Evolutionary conservation across 2,888 invertebrate genomes (phyloP), one percentile per base, ranked within the genome.

Genomic region (Limnephilus marmoratus): DNA sequence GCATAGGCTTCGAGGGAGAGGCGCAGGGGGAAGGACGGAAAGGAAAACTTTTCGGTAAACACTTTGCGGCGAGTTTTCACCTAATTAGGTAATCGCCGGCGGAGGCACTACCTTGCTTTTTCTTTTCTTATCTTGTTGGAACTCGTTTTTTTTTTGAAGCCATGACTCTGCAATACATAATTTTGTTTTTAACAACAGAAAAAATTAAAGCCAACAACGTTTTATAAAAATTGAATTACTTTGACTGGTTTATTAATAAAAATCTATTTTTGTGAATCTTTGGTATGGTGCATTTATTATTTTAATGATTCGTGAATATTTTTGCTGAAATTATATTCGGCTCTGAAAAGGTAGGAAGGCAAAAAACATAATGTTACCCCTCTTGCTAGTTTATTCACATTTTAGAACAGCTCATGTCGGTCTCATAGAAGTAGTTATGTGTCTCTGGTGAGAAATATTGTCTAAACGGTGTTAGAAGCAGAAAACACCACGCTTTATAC

Each of bases 31-130:
- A n/a, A 18, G 85, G 85, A 13, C n/a, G 41, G 86, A 45, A n/a
- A 49, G 86, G 85, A 83, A 68, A 90, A 93, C 90, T 92, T 93
- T 93, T 92, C 91, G 93, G 93, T 93, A 93, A 93, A 93, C 93
- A 93, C 91, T 93, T 93, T 93, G 92, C 92, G 93, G 93, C 90
- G 92, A 93, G 93, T 93, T 93, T 93, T 93, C 93, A 93, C 93
- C 93, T 93, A 93, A 93, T 93, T 93, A 93, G 93, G 93, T 91
- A 93, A 93, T 91, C 90, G 92, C 91, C 93, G 90, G 68, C 68
- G 68, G 68, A 68, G 68, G 68, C 68, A 68, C 68, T 68, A 80
- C 68, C 68, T 68, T 68, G 68, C 68, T 68, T 68, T 68, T 68
- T 68, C 68, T 68, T 68, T 68, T 68, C 68, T 68, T 68, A 68